These are phyloP conservation scores for Columba guinea DNA, from an alignment of 2,797 vertebrate species.

Conservation along the genomic window DNA sequence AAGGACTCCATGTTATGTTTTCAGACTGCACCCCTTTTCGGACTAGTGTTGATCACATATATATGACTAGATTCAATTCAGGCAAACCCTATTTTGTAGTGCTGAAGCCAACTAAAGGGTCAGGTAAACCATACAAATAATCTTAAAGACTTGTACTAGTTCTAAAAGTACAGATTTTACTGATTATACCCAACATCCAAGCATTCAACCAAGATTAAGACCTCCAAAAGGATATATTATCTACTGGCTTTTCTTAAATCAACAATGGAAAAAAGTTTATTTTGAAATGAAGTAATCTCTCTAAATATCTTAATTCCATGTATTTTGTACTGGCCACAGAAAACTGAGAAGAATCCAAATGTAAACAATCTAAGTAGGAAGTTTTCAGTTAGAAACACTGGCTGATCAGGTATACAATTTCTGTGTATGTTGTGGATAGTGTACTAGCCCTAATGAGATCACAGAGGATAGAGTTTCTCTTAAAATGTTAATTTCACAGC, in stretches of 20 bases:
- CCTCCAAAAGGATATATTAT: neutral
- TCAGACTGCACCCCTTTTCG: neutral
- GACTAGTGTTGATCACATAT: neutral
- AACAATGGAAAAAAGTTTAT: neutral
- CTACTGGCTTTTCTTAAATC: neutral
- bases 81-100: neutral
- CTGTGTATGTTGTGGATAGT: rapidly evolving
- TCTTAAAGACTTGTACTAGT: neutral
- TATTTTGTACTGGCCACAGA: neutral
- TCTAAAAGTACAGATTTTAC: neutral
- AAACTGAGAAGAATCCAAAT: neutral
- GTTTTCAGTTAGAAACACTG: neutral
- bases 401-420: neutral
- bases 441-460: neutral
- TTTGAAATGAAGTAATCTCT: neutral
- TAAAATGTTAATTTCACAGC: neutral
- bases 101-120: neutral
- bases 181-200: neutral
- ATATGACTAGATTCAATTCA: no score
- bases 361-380: neutral
- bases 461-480: neutral
- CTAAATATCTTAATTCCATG: neutral
- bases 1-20: neutral
- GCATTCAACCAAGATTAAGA: neutral
- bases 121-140: neutral